Conservation (phyloP, 2,113 vertebrate species). For the Jacana jacana region DNA sequence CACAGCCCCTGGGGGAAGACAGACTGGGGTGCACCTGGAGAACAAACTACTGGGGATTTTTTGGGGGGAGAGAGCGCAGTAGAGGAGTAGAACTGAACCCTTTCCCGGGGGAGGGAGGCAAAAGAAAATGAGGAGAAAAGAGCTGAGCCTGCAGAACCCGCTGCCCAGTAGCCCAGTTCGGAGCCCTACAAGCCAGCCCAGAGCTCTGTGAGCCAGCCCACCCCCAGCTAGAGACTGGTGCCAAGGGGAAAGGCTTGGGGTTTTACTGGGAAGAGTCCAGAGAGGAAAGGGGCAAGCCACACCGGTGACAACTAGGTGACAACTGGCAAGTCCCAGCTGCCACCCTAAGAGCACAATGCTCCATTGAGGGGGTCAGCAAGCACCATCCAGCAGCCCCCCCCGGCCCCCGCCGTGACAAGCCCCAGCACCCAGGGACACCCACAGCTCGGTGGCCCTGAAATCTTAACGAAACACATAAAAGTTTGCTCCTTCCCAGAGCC, state of each 20-base stretch:
- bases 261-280: neutral
- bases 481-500: neutral
- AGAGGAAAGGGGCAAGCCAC: neutral
- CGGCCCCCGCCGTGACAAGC: accelerated
- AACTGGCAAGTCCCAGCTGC: neutral
- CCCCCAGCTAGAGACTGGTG: no score
- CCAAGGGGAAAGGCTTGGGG: neutral
- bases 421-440: accelerated
- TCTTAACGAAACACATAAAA: accelerated
- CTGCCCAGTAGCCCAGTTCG: neutral
- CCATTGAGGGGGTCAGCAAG: neutral
- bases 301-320: neutral
- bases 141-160: neutral
- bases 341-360: accelerated
- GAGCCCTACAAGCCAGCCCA: neutral
- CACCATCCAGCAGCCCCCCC: accelerated
- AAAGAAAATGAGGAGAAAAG: neutral
- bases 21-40: neutral
- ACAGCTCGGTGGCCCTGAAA: accelerated
- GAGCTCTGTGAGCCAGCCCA: neutral
- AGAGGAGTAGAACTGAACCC: neutral
- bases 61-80: no score
- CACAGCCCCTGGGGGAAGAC: neutral
- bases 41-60: neutral
- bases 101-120: no score